Conservation (phyloP, 2,797 vertebrate species). For the Lophotriccus pileatus region DNA sequence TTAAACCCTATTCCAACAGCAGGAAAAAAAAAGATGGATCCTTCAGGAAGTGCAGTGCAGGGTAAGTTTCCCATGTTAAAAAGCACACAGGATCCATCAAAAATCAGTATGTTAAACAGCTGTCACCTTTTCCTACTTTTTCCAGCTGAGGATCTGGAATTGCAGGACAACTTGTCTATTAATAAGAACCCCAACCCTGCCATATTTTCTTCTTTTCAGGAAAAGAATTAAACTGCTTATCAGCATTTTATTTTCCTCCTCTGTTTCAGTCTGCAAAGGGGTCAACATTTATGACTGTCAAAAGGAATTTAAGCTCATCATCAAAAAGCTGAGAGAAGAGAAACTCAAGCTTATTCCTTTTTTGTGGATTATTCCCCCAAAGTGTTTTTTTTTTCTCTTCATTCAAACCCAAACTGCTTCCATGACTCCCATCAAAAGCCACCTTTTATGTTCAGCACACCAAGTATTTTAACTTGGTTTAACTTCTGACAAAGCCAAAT, state of each 20-base stretch:
- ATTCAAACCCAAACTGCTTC: not conserved
- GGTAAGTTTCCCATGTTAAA: not conserved
- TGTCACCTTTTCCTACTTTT: not conserved
- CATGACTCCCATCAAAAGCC: not conserved
- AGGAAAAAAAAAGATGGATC: not conserved
- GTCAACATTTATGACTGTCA: not conserved
- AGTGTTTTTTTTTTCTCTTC: not conserved
- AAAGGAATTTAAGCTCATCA: not conserved
- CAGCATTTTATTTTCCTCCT: not conserved
- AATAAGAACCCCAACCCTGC: not conserved
- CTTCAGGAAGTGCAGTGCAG: not conserved
- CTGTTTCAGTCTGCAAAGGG: not conserved
- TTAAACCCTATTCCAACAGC: not conserved
- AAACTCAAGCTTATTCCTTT: not conserved
- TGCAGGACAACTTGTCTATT: not conserved
- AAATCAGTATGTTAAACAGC: fast-evolving
- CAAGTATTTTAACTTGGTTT: not conserved
- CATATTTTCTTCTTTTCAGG: not conserved
- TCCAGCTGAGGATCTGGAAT: not conserved
- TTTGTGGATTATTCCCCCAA: not conserved
- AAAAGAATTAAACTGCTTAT: not conserved
- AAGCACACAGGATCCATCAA: not conserved
- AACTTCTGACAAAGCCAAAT: not conserved
- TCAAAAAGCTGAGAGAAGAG: not conserved
- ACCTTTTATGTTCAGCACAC: not conserved